Evolutionary conservation across 2,113 vertebrate genomes (phyloP), one percentile per base, ranked within the genome.

Genomic region (Lepidothrix coronata): DNA sequence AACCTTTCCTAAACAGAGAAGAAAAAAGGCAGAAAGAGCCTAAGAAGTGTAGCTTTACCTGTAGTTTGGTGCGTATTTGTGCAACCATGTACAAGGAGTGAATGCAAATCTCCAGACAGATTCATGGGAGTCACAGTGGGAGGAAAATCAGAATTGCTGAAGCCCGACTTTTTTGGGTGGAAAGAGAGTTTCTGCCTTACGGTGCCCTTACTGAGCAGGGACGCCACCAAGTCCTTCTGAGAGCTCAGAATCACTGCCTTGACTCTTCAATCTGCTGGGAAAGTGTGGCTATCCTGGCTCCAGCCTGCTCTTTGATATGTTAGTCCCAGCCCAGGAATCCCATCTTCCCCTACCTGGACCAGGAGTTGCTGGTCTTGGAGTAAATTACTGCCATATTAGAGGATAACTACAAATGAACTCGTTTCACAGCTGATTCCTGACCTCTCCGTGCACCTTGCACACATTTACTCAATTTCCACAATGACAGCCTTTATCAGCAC

Each of bases 11-110:
- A 89, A 92, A 91, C 46, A 91, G 70, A 91, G 67, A 65, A 76
- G 70, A 79, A 48, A 89, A 76, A 5, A 74, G 66, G 41, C 52
- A 79, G 54, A 80, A 66, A 61, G 49, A 84, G n/a, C 33, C 37
- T 55, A 49, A 78, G 66, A 71, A 84, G 35, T 94, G 78, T 88
- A 89, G 61, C 62, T 95, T 95, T 95, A 95, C 94, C 95, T 97
- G 89, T 76, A 58, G 41, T 48, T 94, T 73, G 35, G 63, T 71
- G 14, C 37, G 31, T 66, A 37, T 74, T 75, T 68, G 70, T 22
- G 88, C 61, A 86, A 49, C 41, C 33, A 4, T 19, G 37, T 65
- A 57, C 0, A 1, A 72, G 55, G 65, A 72, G 11, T 37, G 77
- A 91, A 79, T 63, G 55, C 49, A 74, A 21, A 81, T 59, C 23